A percentile compares a stretch with the other conserved stretches of the same genome.
phyloP scores from a whole-genome alignment of 2,888 invertebrate species.

The Andricus quercusramuli region DNA sequence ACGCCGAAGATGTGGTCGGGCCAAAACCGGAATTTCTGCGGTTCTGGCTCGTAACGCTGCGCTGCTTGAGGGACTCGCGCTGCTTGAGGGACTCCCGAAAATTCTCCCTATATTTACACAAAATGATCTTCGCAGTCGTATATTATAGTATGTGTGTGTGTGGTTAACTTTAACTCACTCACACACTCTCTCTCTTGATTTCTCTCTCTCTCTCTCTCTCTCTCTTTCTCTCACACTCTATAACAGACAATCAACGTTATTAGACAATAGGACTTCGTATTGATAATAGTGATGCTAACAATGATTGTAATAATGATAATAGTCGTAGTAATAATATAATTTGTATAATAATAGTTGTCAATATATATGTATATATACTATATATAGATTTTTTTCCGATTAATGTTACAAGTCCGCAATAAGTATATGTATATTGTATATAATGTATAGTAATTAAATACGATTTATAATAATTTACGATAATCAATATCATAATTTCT shows the following conservation, averaged over 20 bases:
- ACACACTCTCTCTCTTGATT: conserved; percentile 32
- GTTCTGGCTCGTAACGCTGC: conserved; percentile 44
- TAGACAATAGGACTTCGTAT: conserved; percentile 70
- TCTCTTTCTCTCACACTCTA: conserved; percentile 54
- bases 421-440: conserved; percentile 61
- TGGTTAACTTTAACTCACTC: conserved; percentile 33
- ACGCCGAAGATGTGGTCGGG: conserved; percentile 46
- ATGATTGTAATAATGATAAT: conserved; percentile 57
- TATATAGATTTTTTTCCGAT: conserved; percentile 65
- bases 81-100: conserved; percentile 42
- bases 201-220: conserved; percentile 47
- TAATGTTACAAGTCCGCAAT: conserved; percentile 67
- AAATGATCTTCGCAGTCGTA: conserved; percentile 27
- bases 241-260: conserved; percentile 72
- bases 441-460: conserved; percentile 61
- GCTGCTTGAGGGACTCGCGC: conserved; percentile 40
- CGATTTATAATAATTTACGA: conserved; percentile 69
- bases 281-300: conserved; percentile 56
- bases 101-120: conserved; percentile 28
- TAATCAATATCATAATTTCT: conserved; percentile 69
- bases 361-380: conserved; percentile 64
- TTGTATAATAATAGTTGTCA: conserved; percentile 63
- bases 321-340: conserved; percentile 52
- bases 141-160: conserved; percentile 1
- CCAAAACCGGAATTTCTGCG: conserved; percentile 47